phyloP scores from a whole-genome alignment of 1,140 invertebrate species.

The Brachionus plicatilis region DNA sequence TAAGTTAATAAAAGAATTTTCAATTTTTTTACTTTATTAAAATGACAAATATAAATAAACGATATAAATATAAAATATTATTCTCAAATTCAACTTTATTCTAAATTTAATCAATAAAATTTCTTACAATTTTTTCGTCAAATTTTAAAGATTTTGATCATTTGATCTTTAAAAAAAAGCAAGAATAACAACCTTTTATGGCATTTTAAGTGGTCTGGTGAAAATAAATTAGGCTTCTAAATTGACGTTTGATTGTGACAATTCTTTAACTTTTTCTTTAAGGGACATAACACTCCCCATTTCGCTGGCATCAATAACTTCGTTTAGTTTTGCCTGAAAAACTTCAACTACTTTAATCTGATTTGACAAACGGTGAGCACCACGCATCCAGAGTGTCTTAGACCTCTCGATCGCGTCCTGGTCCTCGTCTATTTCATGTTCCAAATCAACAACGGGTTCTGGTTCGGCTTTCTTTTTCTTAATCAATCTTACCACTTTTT shows the following conservation, averaged over 20 bases:
- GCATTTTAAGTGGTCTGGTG: neutral
- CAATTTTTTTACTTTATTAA: neutral
- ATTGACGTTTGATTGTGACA: neutral
- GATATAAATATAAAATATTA: neutral
- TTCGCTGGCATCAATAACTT: constrained; percentile 31
- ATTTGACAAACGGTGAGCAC: neutral
- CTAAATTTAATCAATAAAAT: neutral
- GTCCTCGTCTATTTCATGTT: constrained; percentile 1
- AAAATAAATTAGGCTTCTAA: neutral
- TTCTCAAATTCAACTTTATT: neutral
- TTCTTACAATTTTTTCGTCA: neutral
- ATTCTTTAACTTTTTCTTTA: neutral
- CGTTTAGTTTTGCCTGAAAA: constrained; percentile 24
- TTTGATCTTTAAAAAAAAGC: neutral
- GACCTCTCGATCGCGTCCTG: neutral
- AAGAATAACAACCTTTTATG: neutral
- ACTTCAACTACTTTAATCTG: constrained; percentile 26
- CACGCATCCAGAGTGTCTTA: neutral
- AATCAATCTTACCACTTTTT: neutral
- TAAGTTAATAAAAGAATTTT: too few species aligned
- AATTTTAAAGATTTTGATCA: neutral
- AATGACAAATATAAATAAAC: neutral
- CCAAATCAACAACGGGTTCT: neutral
- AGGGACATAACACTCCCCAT: neutral
- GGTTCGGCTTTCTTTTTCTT: neutral